Evolutionary conservation across 2,113 vertebrate species (phyloP).

Genomic region (Pao palembangensis): DNA sequence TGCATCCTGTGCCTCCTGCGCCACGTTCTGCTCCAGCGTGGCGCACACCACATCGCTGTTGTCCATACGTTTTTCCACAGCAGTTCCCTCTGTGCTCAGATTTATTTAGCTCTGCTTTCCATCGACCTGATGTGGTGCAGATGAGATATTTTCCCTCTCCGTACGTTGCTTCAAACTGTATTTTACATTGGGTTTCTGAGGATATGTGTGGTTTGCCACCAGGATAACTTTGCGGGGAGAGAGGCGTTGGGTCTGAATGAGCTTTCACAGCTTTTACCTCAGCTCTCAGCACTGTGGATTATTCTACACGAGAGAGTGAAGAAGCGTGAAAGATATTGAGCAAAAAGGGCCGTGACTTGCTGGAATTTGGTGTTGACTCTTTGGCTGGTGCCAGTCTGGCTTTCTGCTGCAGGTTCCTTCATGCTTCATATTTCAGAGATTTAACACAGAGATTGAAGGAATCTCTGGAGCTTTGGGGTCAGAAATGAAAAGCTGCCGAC

Average conservation of each 20-base stretch:
- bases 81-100: constrained; percentile 2
- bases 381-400: background rate
- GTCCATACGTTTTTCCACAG: constrained; percentile 48
- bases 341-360: background rate
- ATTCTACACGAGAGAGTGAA: too few relatives aligned
- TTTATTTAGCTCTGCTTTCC: constrained; percentile 36
- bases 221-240: constrained; percentile 21
- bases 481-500: too few relatives aligned
- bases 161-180: constrained; percentile 10
- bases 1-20: too few relatives aligned
- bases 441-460: too few relatives aligned
- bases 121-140: constrained; percentile 10
- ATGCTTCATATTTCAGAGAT: background rate
- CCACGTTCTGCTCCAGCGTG: constrained; percentile 1
- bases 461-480: too few relatives aligned
- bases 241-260: constrained; percentile 24
- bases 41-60: constrained; percentile 1
- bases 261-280: constrained; percentile 23
- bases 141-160: constrained; percentile 12
- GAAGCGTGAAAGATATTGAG: too few relatives aligned
- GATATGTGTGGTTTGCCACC: constrained; percentile 42
- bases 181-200: constrained; percentile 25
- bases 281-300: constrained; percentile 14
- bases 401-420: constrained; percentile 1
- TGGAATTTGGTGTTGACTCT: background rate